phyloP scores from a whole-genome alignment of 2,888 invertebrate genomes.

The Onchidella celtica region DNA sequence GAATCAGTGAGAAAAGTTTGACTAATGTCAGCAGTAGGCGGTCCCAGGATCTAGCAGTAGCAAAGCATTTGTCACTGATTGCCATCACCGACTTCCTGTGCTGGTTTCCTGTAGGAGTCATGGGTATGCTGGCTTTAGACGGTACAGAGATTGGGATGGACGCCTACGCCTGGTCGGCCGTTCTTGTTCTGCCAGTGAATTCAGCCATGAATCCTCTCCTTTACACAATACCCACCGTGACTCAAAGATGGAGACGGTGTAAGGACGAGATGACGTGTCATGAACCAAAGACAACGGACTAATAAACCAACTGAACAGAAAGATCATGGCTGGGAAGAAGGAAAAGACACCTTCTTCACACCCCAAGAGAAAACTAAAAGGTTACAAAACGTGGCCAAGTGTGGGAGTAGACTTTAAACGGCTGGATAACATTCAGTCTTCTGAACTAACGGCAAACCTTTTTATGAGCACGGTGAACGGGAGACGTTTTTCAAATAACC shows the following conservation, averaged over 20 bases:
- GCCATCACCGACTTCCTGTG: conserved; percentile 71
- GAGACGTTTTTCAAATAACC: no score
- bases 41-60: conserved; percentile 62
- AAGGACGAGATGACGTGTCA: conserved; percentile 10
- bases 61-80: conserved; percentile 70
- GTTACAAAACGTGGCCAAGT: no score
- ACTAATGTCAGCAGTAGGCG: conserved; percentile 34
- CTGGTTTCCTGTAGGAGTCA: conserved; percentile 70
- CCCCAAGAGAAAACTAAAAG: not conserved
- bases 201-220: conserved; percentile 26
- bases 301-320: not conserved
- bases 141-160: conserved; percentile 15
- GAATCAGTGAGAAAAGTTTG: not conserved
- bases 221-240: conserved; percentile 67
- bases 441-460: no score
- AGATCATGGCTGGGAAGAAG: not conserved
- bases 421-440: no score
- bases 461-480: no score
- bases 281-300: not conserved
- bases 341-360: not conserved
- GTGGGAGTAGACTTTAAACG: no score
- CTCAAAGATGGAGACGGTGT: conserved; percentile 76
- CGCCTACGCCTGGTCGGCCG: conserved; percentile 29
- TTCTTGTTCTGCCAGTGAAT: conserved; percentile 32
- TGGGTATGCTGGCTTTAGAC: conserved; percentile 37